Conservation (phyloP, 2,113 vertebrate species). For the Platysternon megacephalum region DNA sequence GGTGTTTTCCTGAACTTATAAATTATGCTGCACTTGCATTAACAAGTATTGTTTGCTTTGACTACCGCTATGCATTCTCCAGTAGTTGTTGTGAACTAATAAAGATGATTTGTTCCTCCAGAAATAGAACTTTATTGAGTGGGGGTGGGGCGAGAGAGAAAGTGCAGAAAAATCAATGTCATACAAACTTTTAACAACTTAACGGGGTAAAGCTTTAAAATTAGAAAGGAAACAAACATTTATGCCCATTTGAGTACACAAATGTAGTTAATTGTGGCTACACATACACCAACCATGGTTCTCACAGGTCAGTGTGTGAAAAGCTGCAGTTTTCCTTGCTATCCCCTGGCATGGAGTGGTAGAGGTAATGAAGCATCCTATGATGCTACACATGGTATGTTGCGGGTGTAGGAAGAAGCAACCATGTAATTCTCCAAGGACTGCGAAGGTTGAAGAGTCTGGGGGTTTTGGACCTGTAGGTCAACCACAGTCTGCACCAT, state of each 20-base stretch:
- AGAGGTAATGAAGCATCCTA: background rate
- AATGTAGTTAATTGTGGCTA: background rate
- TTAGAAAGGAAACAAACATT: background rate
- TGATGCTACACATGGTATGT: background rate
- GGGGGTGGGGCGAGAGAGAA: rapidly evolving
- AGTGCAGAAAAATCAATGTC: background rate
- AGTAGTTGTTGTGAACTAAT: background rate
- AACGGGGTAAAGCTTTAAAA: background rate
- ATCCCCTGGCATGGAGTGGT: background rate
- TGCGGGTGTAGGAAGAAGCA: background rate
- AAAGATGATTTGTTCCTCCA: background rate
- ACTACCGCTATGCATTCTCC: background rate
- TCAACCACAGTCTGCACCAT: background rate
- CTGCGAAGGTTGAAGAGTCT: background rate
- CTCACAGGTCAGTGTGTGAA: background rate
- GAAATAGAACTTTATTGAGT: background rate
- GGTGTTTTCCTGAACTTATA: background rate
- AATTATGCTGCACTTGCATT: background rate
- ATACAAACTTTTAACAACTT: background rate
- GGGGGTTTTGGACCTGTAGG: background rate
- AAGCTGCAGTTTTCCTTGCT: background rate
- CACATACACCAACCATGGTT: background rate
- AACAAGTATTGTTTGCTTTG: background rate
- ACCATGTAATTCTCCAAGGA: background rate
- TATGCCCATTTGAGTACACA: background rate